Evolutionary conservation across 1,140 invertebrate species (phyloP), one percentile per base, ranked within the genome.

Genomic region (Sarcophaga bullata): DNA sequence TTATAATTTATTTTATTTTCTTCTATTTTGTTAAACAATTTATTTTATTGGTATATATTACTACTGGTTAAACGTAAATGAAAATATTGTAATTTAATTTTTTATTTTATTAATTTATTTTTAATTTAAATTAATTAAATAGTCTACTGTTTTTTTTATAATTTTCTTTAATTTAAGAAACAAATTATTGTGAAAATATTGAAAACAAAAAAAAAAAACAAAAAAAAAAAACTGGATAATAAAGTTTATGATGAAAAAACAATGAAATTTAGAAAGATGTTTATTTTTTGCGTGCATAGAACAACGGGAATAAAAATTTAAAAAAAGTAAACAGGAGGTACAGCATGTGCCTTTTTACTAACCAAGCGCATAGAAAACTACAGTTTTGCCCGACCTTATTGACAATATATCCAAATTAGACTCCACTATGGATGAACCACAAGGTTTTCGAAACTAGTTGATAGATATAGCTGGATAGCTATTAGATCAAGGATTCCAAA

Each of bases 31-130:
- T 19, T 37, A 37, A 37, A 37, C 6, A 62, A 68, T 8, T 68
- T 68, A 17, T 19, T 68, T 68, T 19, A 68, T 68, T 68, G 62
- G 62, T 68, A 68, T 68, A 10, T 68, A 37, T 37, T 37, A 37
- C 62, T 68, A 68, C 62, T 68, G 62, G 17, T 68, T 19, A 68
- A 58, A 58, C 54, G 15, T 37, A 2, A 58, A 58, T n/a, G 15
- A 25, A 68, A 68, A 19, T 68, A 25, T 68, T 37, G 25, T 37
- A 37, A 37, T 37, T 37, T 37, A 37, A 37, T 37, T 37, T 37
- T 37, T 37, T 68, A 68, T 68, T 68, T 25, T 58, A 58, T 58
- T 68, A 9, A 19, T 68, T 68, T 68, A 19, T 62, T n/a, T 62
- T 62, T 62, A 17, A n/a, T 68, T 68, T 52, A 52, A 52, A 13